Conservation (phyloP, 2,888 invertebrate species). For the Limnephilus marmoratus region DNA sequence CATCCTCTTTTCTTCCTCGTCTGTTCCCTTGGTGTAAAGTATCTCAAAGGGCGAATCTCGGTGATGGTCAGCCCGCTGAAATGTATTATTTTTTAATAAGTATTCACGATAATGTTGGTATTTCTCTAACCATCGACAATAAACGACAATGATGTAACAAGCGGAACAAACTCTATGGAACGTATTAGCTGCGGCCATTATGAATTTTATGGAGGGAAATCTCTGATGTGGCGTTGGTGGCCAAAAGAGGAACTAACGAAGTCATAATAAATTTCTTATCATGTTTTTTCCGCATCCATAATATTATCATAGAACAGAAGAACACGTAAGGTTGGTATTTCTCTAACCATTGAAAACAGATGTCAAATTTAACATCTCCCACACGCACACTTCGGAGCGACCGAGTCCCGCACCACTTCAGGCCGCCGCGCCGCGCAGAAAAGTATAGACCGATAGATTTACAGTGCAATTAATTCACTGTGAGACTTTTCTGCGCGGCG, state of each 20-base stretch:
- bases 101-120: not conserved
- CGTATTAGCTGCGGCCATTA: not conserved
- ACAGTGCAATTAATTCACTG: no score
- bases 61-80: conserved; percentile 42
- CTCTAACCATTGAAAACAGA: not conserved
- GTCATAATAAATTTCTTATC: no score
- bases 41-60: conserved; percentile 30
- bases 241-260: no score
- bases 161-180: not conserved
- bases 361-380: not conserved
- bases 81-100: not conserved
- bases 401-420: no score
- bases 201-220: no score
- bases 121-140: not conserved
- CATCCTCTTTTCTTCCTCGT: conserved; percentile 2
- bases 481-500: no score
- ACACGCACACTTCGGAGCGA: no score
- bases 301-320: no score
- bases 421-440: no score
- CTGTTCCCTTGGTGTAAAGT: not conserved
- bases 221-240: no score
- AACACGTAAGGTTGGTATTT: not conserved
- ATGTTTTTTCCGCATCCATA: no score
- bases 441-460: no score
- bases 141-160: not conserved